Evolutionary conservation across 2,797 vertebrate species (phyloP), one percentile per base, ranked within the genome.

Genomic region (Schizopygopsis pylzovi): DNA sequence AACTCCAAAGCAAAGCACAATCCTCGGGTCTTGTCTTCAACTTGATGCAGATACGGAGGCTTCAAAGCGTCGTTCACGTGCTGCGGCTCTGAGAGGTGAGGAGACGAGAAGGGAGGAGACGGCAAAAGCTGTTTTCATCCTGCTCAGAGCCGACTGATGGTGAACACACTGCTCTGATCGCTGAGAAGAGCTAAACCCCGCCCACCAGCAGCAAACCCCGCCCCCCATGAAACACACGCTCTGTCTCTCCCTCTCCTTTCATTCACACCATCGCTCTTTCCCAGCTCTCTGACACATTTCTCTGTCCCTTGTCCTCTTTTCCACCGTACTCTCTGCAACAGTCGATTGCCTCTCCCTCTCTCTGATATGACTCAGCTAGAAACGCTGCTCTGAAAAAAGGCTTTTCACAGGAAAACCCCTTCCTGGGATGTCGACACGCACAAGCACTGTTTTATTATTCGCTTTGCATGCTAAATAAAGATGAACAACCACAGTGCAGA

Each of bases 181-280:
- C 65, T 82, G 67, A 79, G 82, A 80, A 81, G 70, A 79, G 73
- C 78, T 83, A 65, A 86, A 45, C 87, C 87, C 83, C 76, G 41
- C 83, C 86, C 79, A 71, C 82, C 65, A n/a, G 61, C 77, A 86
- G 83, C 71, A 82, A 86, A 72, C 76, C 59, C 79, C 85, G 22
- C 86, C 85, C 68, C 72, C 79, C 49, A n/a, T 67, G 82, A 28
- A 84, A 84, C 77, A 86, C 85, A 79, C 77, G 37, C 83, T 33
- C 61, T 65, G 70, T 82, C 87, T 88, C 72, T 78, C 79, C 83
- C 83, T 86, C 86, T 85, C 73, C 86, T 90, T 83, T 90, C 90
- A 91, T 85, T 86, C 65, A 72, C 79, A 72, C 54, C 75, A 54
- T 28, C 43, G 6, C 47, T 81, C 83, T 45, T 49, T 47, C 20